These are phyloP conservation scores for Elysia chlorotica DNA, from an alignment of 1,140 invertebrate genomes.

Conservation along the genomic window DNA sequence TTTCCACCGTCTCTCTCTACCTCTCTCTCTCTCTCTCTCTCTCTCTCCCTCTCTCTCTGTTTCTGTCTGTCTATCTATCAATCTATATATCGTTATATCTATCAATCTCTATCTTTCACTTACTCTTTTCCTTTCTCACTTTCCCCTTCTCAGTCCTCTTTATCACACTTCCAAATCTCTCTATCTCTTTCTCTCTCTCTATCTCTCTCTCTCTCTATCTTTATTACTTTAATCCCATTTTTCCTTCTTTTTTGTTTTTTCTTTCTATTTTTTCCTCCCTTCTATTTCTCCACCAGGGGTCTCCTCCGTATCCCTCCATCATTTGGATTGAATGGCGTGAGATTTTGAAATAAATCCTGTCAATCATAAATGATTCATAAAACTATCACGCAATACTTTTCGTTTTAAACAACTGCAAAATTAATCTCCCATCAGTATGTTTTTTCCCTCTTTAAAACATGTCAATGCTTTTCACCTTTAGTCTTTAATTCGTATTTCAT, in stretches of 20 bases:
- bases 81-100: neutral
- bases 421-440: no score
- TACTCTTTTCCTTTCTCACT: neutral
- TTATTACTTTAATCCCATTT: neutral
- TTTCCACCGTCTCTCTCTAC: slow-evolving; percentile 5
- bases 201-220: slow-evolving; percentile 2
- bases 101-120: neutral
- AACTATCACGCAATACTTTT: no score
- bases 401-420: no score
- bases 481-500: no score
- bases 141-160: neutral
- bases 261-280: no score
- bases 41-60: slow-evolving; percentile 9
- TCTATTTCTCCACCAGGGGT: neutral
- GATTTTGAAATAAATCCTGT: no score
- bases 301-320: neutral
- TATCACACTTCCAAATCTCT: no score
- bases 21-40: neutral
- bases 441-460: no score
- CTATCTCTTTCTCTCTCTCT: neutral
- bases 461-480: no score
- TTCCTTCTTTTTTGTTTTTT: neutral
- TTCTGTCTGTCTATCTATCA: slow-evolving; percentile 1
- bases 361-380: no score
- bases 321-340: no score